Conservation (phyloP, 2,888 invertebrate species). For the Pocota personata region DNA sequence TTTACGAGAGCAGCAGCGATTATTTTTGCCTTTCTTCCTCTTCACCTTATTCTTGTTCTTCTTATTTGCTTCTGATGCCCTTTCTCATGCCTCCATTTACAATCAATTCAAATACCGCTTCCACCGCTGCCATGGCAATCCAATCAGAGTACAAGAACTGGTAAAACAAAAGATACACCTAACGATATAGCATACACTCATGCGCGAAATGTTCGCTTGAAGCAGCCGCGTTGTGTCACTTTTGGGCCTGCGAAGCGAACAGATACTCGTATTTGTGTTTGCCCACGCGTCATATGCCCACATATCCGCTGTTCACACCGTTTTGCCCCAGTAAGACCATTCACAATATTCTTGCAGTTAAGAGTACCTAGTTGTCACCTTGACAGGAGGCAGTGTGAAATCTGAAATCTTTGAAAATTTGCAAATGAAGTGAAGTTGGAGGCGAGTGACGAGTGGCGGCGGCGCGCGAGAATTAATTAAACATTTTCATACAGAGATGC, state of each 20-base stretch:
- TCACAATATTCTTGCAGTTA: conserved; percentile 11
- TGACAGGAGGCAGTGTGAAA: conserved; percentile 48
- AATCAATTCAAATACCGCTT: conserved; percentile 20
- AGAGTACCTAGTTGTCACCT: conserved; percentile 54
- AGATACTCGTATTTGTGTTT: conserved; percentile 45
- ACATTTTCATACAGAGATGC: not conserved
- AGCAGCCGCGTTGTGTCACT: conserved; percentile 44
- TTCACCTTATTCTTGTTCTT: conserved; percentile 30
- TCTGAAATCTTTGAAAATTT: conserved; percentile 20
- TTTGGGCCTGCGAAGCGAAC: not conserved
- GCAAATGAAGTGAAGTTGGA: conserved; percentile 34
- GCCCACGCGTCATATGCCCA: conserved; percentile 64
- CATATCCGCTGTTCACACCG: conserved; percentile 13
- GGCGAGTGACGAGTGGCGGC: not conserved
- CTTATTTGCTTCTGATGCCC: conserved; percentile 42
- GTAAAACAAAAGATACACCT: conserved; percentile 49
- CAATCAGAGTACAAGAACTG: conserved; percentile 5
- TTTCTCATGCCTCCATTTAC: conserved; percentile 43
- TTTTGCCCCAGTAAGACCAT: not conserved
- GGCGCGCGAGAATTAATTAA: conserved; percentile 32
- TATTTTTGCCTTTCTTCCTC: conserved; percentile 52
- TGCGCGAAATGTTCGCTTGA: conserved; percentile 32
- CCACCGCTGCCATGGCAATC: too few relatives aligned
- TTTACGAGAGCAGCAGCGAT: conserved; percentile 72
- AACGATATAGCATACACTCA: not conserved